Conservation (phyloP, 2,888 invertebrate species). For the Plebejus melissa region DNA sequence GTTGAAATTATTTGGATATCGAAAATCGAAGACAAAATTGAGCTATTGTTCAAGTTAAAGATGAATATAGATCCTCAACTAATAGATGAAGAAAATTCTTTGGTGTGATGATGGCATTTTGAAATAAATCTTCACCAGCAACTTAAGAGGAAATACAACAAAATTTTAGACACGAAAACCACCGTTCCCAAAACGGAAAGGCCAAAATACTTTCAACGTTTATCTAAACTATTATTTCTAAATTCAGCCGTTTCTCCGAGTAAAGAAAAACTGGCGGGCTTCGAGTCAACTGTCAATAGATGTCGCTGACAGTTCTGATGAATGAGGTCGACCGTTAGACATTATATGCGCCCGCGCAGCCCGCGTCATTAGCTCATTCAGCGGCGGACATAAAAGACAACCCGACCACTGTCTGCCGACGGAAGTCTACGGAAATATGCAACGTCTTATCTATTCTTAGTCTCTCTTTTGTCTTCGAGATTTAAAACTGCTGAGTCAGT, state of each 20-base stretch:
- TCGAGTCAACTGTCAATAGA: slow-evolving; percentile 72
- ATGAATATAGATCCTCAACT: not conserved
- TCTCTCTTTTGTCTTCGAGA: slow-evolving; percentile 37
- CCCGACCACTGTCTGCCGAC: slow-evolving; percentile 58
- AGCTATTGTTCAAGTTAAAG: not conserved
- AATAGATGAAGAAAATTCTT: not conserved
- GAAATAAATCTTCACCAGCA: not conserved
- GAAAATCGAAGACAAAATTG: not conserved
- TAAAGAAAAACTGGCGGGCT: slow-evolving; percentile 44
- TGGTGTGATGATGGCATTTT: no score
- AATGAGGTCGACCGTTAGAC: slow-evolving; percentile 70
- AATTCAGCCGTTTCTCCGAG: slow-evolving; percentile 24
- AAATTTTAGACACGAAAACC: not conserved
- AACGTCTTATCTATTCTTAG: slow-evolving; percentile 44
- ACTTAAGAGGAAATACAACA: not conserved
- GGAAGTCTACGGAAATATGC: slow-evolving; percentile 62
- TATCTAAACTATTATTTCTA: slow-evolving; percentile 11
- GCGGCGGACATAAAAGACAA: slow-evolving; percentile 66
- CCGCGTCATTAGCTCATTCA: slow-evolving; percentile 66
- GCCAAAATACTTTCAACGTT: slow-evolving; percentile 17
- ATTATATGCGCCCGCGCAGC: slow-evolving; percentile 44
- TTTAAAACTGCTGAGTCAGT: slow-evolving; percentile 24
- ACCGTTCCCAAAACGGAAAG: slow-evolving; percentile 5
- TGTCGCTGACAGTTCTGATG: slow-evolving; percentile 74
- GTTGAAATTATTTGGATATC: no score